Evolutionary conservation across 1,140 invertebrate genomes (phyloP).

Genomic region (Habropoda laboriosa): DNA sequence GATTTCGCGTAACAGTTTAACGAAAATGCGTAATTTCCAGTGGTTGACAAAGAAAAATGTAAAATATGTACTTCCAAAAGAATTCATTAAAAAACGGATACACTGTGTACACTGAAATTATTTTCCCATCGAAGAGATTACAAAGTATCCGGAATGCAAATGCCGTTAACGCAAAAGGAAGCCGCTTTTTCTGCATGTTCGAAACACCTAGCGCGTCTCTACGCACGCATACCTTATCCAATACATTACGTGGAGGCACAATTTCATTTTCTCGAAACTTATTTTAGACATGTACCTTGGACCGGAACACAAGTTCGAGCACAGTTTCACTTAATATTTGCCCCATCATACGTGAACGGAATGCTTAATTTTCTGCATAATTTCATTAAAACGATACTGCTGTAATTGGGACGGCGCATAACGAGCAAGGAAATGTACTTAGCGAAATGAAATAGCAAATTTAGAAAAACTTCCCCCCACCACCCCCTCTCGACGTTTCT

Average conservation of each 20-base stretch:
- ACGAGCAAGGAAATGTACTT: not conserved
- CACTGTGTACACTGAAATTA: not conserved
- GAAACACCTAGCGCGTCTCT: not conserved
- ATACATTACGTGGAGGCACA: not conserved
- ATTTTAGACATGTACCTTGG: not conserved
- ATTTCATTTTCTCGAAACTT: constrained; percentile 15
- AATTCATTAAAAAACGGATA: not conserved
- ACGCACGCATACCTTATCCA: not conserved
- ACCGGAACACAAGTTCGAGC: not conserved
- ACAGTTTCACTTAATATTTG: not conserved
- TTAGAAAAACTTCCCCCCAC: not conserved
- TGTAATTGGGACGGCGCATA: not conserved
- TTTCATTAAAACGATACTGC: constrained; percentile 9
- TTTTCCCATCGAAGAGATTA: not conserved
- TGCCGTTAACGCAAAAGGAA: not conserved
- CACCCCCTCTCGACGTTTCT: too few relatives aligned
- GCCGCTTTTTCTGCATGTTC: not conserved
- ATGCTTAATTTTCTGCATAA: not conserved
- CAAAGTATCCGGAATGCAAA: not conserved
- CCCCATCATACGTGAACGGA: not conserved
- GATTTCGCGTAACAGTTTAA: too few relatives aligned
- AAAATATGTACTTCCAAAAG: too few relatives aligned
- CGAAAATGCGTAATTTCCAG: too few relatives aligned
- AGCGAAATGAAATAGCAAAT: constrained; percentile 25
- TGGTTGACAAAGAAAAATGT: too few relatives aligned